A percentile compares a stretch with the other conserved stretches of the same genome.
phyloP scores from a whole-genome alignment of 2,888 invertebrate species.

The Cheilosia soror region DNA sequence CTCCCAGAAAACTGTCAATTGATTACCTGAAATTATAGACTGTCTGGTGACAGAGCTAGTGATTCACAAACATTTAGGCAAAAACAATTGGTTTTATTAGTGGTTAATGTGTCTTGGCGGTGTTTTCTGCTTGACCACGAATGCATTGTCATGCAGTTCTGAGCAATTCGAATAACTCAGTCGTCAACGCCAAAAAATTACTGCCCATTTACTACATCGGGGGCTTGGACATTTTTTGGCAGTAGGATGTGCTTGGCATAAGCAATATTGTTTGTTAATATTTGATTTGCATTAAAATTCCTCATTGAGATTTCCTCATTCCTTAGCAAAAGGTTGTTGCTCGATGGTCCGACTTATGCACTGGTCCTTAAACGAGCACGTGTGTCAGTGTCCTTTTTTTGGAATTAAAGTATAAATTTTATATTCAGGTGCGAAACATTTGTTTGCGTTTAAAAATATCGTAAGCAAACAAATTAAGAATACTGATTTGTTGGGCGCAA shows the following conservation, averaged over 20 bases:
- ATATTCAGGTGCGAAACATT: conserved; percentile 9
- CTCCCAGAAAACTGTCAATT: conserved; percentile 27
- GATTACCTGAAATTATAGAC: conserved; percentile 20
- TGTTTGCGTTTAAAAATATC: conserved; percentile 34
- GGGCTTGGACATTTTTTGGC: conserved; percentile 58
- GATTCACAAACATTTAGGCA: conserved; percentile 57
- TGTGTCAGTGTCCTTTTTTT: conserved; percentile 11
- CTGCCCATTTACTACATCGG: conserved; percentile 46
- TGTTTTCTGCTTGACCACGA: conserved; percentile 32
- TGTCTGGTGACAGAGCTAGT: conserved; percentile 12
- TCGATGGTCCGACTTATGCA: conserved; percentile 55
- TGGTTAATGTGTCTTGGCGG: conserved; percentile 18
- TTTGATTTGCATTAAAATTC: conserved; percentile 69
- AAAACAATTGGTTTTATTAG: conserved; percentile 40
- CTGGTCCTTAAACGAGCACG: conserved; percentile 57
- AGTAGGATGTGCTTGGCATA: conserved; percentile 64
- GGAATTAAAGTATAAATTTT: not conserved
- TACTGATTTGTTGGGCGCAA: conserved; percentile 35
- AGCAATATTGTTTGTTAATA: conserved; percentile 67
- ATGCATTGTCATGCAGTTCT: conserved; percentile 66
- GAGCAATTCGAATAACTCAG: conserved; percentile 57
- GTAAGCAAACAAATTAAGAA: conserved; percentile 15
- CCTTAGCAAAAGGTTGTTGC: conserved; percentile 70
- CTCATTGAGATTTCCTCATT: conserved; percentile 67
- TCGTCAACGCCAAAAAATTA: conserved; percentile 32